phyloP scores from a whole-genome alignment of 1,140 invertebrate species.

The Vollenhovia emeryi region DNA sequence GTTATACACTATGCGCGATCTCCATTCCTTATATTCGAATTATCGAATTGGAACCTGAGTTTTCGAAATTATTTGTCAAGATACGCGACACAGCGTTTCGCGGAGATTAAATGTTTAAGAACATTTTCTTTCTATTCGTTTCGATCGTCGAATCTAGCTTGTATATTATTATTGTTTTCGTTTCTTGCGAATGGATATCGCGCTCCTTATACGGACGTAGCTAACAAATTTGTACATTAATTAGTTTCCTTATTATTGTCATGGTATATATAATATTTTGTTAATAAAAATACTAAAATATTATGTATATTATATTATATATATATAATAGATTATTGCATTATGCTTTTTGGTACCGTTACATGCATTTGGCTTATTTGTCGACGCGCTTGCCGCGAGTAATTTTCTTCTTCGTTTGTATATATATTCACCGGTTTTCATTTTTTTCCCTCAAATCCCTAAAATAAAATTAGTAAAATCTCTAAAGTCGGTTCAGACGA shows the following conservation, averaged over 20 bases:
- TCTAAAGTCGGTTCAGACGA: slow-evolving; percentile 24
- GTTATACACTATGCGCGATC: slow-evolving; percentile 50
- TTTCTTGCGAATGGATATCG: slow-evolving; percentile 65
- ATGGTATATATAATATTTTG: slow-evolving; percentile 84
- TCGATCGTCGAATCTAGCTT: slow-evolving; percentile 29
- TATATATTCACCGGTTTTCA: slow-evolving; percentile 30
- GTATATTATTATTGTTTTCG: not conserved
- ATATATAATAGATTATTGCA: slow-evolving; percentile 86
- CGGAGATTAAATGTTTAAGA: not conserved
- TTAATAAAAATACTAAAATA: slow-evolving; percentile 86
- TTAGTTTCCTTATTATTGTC: slow-evolving; percentile 85
- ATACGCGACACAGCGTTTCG: slow-evolving; percentile 1
- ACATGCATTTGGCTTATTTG: slow-evolving; percentile 79
- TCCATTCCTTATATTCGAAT: slow-evolving; percentile 42
- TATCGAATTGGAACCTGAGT: slow-evolving; percentile 20
- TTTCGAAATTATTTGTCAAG: slow-evolving; percentile 33
- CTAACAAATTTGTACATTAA: slow-evolving; percentile 86
- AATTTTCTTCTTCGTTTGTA: slow-evolving; percentile 46
- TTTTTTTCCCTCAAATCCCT: not conserved
- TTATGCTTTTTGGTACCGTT: slow-evolving; percentile 86
- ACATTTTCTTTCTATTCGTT: not conserved
- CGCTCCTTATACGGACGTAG: slow-evolving; percentile 78
- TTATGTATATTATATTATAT: slow-evolving; percentile 84
- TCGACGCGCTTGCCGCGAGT: slow-evolving; percentile 55
- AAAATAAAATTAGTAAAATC: slow-evolving; percentile 39